A percentile compares a stretch with the other conserved stretches of the same genome.
These are phyloP conservation scores for Zaprionus camerounensis DNA, from an alignment of 1,140 invertebrate species.

Conservation along the genomic window DNA sequence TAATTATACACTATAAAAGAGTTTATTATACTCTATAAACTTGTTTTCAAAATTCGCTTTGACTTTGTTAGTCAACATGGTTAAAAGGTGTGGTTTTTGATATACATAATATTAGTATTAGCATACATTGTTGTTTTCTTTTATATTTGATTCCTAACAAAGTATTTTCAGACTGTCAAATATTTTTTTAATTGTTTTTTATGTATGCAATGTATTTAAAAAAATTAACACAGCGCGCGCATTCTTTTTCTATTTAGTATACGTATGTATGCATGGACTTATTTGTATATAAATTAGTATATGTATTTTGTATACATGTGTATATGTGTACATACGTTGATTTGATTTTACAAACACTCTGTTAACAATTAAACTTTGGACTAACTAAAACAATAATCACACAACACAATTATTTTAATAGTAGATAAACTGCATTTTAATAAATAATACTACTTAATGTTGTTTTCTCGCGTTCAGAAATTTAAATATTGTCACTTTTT, in stretches of 20 bases:
- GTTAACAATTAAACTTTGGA: background rate
- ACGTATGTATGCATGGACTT: background rate
- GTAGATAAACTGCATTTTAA: background rate
- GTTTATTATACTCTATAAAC: background rate
- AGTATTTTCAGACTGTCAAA: background rate
- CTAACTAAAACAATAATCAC: background rate
- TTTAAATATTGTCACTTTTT: constrained; percentile 10
- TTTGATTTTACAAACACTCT: constrained; percentile 7
- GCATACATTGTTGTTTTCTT: background rate
- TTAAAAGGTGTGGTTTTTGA: background rate
- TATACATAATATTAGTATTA: background rate
- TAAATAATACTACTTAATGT: constrained; percentile 1
- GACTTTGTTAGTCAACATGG: background rate
- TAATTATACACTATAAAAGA: background rate
- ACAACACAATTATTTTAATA: background rate
- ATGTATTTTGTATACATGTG: background rate
- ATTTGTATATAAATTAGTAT: constrained; percentile 8
- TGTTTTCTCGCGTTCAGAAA: constrained; percentile 5
- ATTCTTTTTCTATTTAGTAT: constrained; percentile 3
- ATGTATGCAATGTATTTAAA: background rate
- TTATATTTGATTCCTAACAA: background rate
- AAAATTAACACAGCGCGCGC: constrained; percentile 5
- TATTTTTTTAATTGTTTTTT: background rate
- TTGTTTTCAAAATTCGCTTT: background rate
- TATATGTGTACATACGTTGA: background rate